These are phyloP conservation scores for Blastobasis lacticolella DNA, from an alignment of 2,888 invertebrate species.

Conservation along the genomic window DNA sequence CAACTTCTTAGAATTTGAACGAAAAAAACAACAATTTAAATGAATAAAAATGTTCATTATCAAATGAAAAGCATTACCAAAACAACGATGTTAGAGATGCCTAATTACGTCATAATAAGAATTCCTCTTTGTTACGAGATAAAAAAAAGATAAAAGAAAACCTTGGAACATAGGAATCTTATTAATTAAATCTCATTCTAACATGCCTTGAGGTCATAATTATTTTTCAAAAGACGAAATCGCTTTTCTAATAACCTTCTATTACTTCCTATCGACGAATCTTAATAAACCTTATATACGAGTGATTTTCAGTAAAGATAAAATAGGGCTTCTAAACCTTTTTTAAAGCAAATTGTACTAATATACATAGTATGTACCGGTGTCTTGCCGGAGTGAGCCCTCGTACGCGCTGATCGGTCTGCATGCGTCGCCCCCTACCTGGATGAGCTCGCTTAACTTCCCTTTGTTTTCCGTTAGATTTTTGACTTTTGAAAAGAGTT, in stretches of 20 bases:
- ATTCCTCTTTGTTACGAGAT: constrained; percentile 13
- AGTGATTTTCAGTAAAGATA: too few species aligned
- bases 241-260: background rate
- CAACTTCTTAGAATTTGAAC: background rate
- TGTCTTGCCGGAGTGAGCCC: too few species aligned
- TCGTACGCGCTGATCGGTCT: too few species aligned
- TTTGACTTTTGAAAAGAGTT: too few species aligned
- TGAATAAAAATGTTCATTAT: background rate
- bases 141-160: constrained; percentile 21
- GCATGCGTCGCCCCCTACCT: too few species aligned
- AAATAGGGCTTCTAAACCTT: too few species aligned
- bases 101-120: constrained; percentile 23
- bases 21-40: background rate
- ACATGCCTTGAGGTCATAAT: constrained; percentile 17
- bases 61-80: background rate
- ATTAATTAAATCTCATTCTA: constrained; percentile 22
- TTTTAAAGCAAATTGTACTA: too few species aligned
- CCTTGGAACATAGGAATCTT: constrained; percentile 14
- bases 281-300: too few species aligned
- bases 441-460: too few species aligned
- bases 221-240: constrained; percentile 1
- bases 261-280: background rate
- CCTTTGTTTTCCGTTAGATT: too few species aligned
- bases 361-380: too few species aligned
- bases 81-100: constrained; percentile 9